These are phyloP conservation scores for Enteromius treurensis DNA, from an alignment of 2,797 vertebrate genomes.

Conservation along the genomic window DNA sequence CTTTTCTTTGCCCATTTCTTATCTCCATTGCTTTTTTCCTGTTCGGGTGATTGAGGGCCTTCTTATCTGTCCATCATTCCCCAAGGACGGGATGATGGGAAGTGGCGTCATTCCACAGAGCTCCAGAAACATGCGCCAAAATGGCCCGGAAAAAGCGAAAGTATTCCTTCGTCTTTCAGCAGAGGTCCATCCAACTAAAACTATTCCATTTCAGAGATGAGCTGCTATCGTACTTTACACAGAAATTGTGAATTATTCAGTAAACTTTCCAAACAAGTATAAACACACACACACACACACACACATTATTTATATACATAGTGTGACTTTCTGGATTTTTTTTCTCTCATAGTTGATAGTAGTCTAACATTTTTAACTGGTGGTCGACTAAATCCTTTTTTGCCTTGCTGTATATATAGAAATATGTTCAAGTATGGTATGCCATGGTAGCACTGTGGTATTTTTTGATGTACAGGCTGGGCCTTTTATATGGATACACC, in stretches of 20 bases:
- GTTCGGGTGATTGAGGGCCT: conserved; percentile 56
- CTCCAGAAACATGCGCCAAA: conserved; percentile 30
- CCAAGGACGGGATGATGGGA: conserved; percentile 50
- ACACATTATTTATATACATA: too few relatives aligned
- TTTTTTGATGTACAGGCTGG: background rate
- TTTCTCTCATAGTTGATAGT: too few relatives aligned
- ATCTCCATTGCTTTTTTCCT: conserved; percentile 58
- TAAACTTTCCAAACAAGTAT: background rate
- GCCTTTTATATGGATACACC: too few relatives aligned
- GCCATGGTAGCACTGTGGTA: background rate
- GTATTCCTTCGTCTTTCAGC: conserved; percentile 37
- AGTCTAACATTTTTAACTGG: too few relatives aligned
- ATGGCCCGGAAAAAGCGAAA: background rate
- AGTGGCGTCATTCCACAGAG: conserved; percentile 57
- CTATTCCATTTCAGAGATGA: background rate
- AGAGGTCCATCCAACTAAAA: background rate
- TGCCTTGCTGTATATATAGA: background rate
- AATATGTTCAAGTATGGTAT: background rate
- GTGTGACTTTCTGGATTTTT: too few relatives aligned
- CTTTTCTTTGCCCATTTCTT: conserved; percentile 55
- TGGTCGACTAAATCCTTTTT: too few relatives aligned
- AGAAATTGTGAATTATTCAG: background rate
- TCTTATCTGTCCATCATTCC: conserved; percentile 65
- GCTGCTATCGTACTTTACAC: background rate
- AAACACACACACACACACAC: background rate